Base-by-base conservation (phyloP, 2,888 invertebrate species). In the Lepidochitona cinerea region DNA sequence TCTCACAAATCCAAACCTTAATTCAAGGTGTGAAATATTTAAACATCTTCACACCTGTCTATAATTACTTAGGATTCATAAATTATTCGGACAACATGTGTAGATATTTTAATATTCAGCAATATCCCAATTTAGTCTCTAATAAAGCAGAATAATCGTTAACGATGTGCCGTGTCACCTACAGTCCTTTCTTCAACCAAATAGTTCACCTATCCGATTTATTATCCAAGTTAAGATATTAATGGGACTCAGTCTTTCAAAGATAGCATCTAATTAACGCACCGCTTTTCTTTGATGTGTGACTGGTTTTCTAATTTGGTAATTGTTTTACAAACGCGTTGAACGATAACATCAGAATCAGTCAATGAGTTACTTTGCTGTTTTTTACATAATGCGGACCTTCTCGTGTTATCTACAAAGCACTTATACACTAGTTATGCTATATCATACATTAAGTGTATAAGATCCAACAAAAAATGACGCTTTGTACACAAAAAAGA, bases 261-360 rank as follows among this genome's bases (percentile, higher is more conserved):
- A 23, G 59, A 59, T 59, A 59, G 29, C 29, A 59, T 59, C 59
- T 29, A 4, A 26, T 59, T 59, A 59, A 29, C 32, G 29, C 26
- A 32, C 23, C 59, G 59, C 29, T 32, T 26, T 26, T 32, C 26
- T 59, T 59, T 59, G 59, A 59, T 59, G 26, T 59, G 26, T 1
- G 59, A 26, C 26, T 29, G 29, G 59, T 59, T 59, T 23, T 59
- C 59, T 59, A 59, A 59, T 59, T 59, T 59, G 12, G 59, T 59
- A 59, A 59, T 59, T 59, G 59, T 59, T 59, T 59, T 59, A 59
- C 59, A 59, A 59, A 59, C 32, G 59, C 26, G 23, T 12, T 59
- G 32, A 32, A 12, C 29, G 59, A 59, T 59, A 59, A 29, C 4
- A 59, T 59, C 59, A 59, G 14, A 59, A 59, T 59, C 32, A 59